Evolutionary conservation across 2,888 invertebrate species (phyloP).

Genomic region (Vesta saturnalis): DNA sequence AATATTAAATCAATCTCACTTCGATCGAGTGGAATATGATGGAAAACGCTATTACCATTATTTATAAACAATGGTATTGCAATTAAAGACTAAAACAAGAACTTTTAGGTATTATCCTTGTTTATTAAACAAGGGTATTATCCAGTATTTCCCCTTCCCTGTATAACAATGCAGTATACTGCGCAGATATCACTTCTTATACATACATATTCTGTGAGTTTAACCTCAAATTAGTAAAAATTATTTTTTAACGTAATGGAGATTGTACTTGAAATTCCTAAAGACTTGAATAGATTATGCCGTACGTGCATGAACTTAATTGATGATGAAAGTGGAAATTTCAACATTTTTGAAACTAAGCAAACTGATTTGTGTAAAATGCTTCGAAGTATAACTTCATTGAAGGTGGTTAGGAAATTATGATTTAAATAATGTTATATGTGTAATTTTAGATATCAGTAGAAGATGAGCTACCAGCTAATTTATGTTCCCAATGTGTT

Average conservation of each 20-base stretch:
- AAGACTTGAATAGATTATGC: conserved; percentile 46
- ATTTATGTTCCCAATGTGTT: conserved; percentile 45
- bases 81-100: too few species aligned
- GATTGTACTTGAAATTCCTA: conserved; percentile 42
- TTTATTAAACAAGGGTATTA: too few species aligned
- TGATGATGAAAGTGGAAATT: conserved; percentile 28
- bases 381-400: conserved; percentile 34
- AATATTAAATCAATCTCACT: too few species aligned
- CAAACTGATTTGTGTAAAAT: conserved; percentile 37
- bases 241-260: conserved; percentile 29
- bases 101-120: too few species aligned
- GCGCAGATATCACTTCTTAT: too few species aligned
- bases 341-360: conserved; percentile 27
- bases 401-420: conserved; percentile 22
- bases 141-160: too few species aligned
- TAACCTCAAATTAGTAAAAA: conserved; percentile 12
- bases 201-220: too few species aligned
- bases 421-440: background rate
- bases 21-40: too few species aligned
- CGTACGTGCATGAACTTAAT: conserved; percentile 43
- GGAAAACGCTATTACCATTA: too few species aligned
- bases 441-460: conserved; percentile 33
- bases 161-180: too few species aligned
- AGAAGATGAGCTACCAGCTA: conserved; percentile 47
- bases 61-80: too few species aligned